Evolutionary conservation across 2,113 vertebrate genomes (phyloP).

Genomic region (Castor canadensis): DNA sequence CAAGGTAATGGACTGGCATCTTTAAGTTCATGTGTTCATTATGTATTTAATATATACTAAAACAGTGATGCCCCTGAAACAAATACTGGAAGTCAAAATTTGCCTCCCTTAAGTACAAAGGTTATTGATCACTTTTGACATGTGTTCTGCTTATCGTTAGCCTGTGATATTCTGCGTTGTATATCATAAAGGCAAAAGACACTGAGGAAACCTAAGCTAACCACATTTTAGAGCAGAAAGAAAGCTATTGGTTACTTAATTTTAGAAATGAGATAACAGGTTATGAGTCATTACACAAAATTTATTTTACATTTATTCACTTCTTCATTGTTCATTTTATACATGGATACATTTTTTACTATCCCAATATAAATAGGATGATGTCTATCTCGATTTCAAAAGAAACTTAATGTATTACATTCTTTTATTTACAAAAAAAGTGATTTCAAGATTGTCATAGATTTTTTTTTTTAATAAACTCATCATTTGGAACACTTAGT

Average conservation of each 20-base stretch:
- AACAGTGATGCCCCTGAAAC: neutral
- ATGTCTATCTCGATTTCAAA: conserved; percentile 15
- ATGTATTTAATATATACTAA: neutral
- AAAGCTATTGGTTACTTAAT: neutral
- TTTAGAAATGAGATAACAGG: neutral
- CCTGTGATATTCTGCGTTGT: neutral
- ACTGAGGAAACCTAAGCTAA: neutral
- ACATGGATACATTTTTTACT: neutral
- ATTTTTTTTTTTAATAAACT: conserved; percentile 69
- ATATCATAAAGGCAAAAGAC: neutral
- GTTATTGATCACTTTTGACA: neutral
- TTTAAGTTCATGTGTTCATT: neutral
- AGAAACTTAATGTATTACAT: neutral
- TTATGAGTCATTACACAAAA: neutral
- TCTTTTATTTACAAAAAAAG: conserved; percentile 39
- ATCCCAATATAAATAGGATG: neutral
- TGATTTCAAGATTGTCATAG: neutral
- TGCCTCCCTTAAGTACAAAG: neutral
- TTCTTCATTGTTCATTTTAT: neutral
- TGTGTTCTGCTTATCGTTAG: neutral
- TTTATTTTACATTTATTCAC: neutral
- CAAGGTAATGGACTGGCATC: neutral
- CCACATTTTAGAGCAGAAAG: neutral
- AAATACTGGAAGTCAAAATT: neutral
- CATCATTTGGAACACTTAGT: neutral